Base-by-base conservation (phyloP, 2,113 vertebrate genomes). In the Sinocyclocheilus anophthalmus region DNA sequence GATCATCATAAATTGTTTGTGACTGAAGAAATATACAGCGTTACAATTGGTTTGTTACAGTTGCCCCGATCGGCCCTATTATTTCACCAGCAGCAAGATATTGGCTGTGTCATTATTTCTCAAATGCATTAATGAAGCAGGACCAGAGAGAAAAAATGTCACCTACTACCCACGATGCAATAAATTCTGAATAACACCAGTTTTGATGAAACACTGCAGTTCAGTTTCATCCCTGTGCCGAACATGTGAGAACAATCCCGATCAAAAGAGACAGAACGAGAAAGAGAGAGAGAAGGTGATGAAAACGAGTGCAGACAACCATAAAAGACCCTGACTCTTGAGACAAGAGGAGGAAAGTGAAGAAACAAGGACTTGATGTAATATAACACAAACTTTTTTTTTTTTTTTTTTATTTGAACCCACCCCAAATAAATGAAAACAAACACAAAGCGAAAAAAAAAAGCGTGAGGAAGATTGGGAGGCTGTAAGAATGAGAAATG, bases 341-440 rank as follows among this genome's bases (percentile, higher is more conserved):
- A 65, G 22, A 65, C 20, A 48, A 22, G 10, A 2, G 5, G 39
- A 13, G 3, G 65, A 24, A 82, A 39, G 42, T 5, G 37, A 33
- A 59, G 9, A 45, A 67, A 33, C 69, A 67, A 81, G 14, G 42
- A 75, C 9, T 22, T 77, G 61, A 87, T 59, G 80, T 72, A 59
- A 20, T 1, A 50, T 76, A 80, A 84, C 76, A 42, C 75, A 72
- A 53, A 70, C n/a, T n/a, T n/a, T n/a, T n/a, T n/a, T n/a, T n/a
- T n/a, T n/a, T n/a, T n/a, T n/a, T n/a, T n/a, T n/a, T n/a, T n/a
- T n/a, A n/a, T n/a, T n/a, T n/a, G n/a, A n/a, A 5, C 22, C 53
- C 7, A 69, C 39, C 33, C 5, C 39, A 50, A 57, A 5, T 33
- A 37, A 83, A 77, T n/a, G 5, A 26, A 83, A 18, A 72, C 22